Conservation (phyloP, 1,140 invertebrate species). For the Teleopsis dalmanni region DNA sequence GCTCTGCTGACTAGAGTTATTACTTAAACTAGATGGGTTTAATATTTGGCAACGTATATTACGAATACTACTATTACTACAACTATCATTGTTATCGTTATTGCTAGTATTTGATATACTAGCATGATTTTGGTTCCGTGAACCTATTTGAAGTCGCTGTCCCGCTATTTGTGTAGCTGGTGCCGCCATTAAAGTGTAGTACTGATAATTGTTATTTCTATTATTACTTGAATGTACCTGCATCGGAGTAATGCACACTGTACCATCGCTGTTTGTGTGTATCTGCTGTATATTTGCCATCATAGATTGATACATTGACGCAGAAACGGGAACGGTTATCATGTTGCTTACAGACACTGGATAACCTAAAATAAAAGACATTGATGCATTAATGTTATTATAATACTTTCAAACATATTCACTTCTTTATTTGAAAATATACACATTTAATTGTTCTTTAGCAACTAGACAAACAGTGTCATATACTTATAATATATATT, state of each 20-base stretch:
- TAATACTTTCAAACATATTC: background rate
- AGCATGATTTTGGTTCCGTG: constrained; percentile 6
- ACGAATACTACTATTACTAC: background rate
- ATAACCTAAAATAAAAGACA: constrained; percentile 51
- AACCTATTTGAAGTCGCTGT: constrained; percentile 5
- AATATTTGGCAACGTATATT: constrained; percentile 17
- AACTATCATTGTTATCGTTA: constrained; percentile 6
- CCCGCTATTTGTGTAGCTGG: constrained; percentile 7
- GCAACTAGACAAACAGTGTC: background rate
- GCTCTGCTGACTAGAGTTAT: constrained; percentile 13
- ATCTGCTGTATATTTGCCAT: constrained; percentile 83
- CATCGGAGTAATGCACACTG: constrained; percentile 73
- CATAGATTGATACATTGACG: constrained; percentile 94
- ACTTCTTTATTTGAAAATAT: background rate
- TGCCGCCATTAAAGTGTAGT: constrained; percentile 14
- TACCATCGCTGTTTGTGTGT: constrained; percentile 64
- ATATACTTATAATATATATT: constrained; percentile 12
- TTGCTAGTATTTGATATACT: constrained; percentile 9
- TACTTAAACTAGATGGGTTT: constrained; percentile 15
- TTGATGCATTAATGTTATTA: constrained; percentile 2
- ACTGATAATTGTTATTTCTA: constrained; percentile 14
- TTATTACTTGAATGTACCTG: constrained; percentile 52
- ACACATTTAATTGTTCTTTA: too few relatives aligned
- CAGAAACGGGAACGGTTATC: constrained; percentile 89
- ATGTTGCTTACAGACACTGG: constrained; percentile 86